phyloP scores from a whole-genome alignment of 2,113 vertebrate species.

The Xiphias gladius region DNA sequence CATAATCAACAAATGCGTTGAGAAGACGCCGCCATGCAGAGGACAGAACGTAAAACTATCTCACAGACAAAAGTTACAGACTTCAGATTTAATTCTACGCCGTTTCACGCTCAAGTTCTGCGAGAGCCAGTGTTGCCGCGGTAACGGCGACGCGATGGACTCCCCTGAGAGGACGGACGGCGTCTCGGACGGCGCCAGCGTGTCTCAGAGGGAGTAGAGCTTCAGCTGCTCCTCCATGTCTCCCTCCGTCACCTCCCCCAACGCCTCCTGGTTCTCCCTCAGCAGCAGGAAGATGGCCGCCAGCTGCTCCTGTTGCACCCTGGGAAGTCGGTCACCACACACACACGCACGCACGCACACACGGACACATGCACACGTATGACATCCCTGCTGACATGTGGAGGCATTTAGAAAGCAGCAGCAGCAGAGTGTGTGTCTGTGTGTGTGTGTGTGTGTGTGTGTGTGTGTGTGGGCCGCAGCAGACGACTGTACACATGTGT shows the following conservation, averaged over 20 bases:
- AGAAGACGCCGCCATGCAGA: too few species aligned
- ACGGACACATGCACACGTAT: background rate
- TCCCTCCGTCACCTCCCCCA: conserved; percentile 91
- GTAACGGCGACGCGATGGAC: background rate
- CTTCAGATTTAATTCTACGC: background rate
- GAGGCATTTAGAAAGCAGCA: background rate
- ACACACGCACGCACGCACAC: background rate
- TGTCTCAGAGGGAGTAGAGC: conserved; percentile 68
- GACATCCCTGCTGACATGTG: background rate
- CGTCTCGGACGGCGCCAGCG: background rate
- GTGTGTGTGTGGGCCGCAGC: too few species aligned
- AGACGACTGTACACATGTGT: too few species aligned
- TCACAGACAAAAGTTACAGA: background rate
- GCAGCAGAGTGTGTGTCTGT: too few species aligned
- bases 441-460: too few species aligned
- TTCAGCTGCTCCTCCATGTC: conserved; percentile 91
- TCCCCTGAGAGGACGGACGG: background rate
- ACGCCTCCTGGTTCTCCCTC: conserved; percentile 90
- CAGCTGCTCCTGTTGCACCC: conserved; percentile 94
- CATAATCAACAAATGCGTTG: too few species aligned
- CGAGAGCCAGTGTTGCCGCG: background rate
- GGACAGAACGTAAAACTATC: too few species aligned
- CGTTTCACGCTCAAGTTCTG: background rate
- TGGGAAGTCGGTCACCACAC: conserved; percentile 69
- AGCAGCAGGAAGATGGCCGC: conserved; percentile 94